These are phyloP conservation scores for Tapirus terrestris DNA, from an alignment of 2,113 vertebrate genomes.

Conservation along the genomic window DNA sequence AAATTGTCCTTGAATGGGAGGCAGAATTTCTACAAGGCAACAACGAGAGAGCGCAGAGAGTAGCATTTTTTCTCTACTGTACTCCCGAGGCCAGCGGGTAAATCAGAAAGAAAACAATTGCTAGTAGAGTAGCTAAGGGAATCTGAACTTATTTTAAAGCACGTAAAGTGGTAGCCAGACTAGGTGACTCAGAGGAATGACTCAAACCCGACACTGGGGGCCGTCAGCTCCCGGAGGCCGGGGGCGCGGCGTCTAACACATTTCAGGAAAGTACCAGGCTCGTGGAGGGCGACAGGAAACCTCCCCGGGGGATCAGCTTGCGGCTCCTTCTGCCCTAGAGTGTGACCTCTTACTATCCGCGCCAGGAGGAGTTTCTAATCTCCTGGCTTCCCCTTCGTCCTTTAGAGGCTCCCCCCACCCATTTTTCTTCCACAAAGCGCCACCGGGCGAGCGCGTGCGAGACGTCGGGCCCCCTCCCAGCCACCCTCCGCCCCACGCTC, in stretches of 20 bases:
- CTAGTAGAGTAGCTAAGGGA: neutral
- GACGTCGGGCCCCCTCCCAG: neutral
- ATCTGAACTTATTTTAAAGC: constrained; percentile 10
- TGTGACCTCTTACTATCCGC: neutral
- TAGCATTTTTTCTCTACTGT: neutral
- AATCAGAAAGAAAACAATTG: neutral
- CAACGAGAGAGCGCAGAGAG: neutral
- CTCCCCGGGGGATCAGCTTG: neutral
- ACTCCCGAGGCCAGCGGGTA: neutral
- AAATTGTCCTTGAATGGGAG: neutral
- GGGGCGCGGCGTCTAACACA: constrained; percentile 65
- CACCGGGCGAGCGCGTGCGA: neutral
- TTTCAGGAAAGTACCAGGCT: constrained; percentile 75
- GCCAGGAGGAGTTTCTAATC: neutral
- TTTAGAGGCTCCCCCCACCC: neutral
- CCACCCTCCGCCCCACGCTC: neutral
- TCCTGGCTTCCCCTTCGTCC: neutral
- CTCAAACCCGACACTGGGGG: constrained; percentile 64
- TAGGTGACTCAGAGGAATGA: constrained; percentile 74
- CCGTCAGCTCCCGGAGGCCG: constrained; percentile 45
- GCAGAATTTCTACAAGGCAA: neutral
- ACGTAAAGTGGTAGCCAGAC: constrained; percentile 43
- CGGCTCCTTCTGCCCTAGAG: neutral
- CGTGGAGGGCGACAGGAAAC: neutral
- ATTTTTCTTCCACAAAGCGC: neutral